Base-by-base conservation (phyloP, 2,888 invertebrate genomes). In the Micoletzkya japonica region DNA sequence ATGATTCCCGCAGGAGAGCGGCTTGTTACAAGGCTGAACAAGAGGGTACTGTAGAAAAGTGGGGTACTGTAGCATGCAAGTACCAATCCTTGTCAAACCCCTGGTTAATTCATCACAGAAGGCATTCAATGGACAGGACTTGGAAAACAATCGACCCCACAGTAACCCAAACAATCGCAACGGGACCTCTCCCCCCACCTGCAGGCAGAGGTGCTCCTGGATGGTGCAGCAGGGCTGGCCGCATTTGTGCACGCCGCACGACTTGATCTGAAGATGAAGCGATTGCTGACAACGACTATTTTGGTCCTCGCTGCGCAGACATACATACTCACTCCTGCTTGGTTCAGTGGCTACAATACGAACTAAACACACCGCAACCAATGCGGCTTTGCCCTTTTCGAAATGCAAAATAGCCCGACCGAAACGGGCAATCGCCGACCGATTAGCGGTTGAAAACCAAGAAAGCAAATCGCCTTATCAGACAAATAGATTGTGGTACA, bases 221-320 rank as follows among this genome's bases (percentile, higher is more conserved):
- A 92, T 91, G 78, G 92, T 91, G 87, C 96, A 97, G 87, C 97
- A 97, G 56, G 90, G 88, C 77, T 91, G 91, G 82, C 92, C 92
- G 88, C 97, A 97, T 81, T 93, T 93, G 87, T 95, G 94, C 32
- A 86, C 80, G 2, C 87, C 87, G 81, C 89, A 89, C 2, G 79
- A 75, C 72, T 86, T 85, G 77, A 87, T 87, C 74, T 34, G 61
- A 44, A 44, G 44, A 20, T 14, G 44, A 20, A 44, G 20, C 20
- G 44, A 20, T 10, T 56, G 7, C 7, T 24, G 56, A 24, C 56
- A 56, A 17, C 7, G 7, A 24, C n/a, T n/a, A n/a, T n/a, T n/a
- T n/a, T n/a, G n/a, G n/a, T n/a, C n/a, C n/a, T n/a, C n/a, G n/a
- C n/a, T n/a, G n/a, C n/a, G n/a, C n/a, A n/a, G n/a, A n/a, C n/a